Evolutionary conservation across 2,888 invertebrate genomes (phyloP).

Genomic region (Drosophila meridiana): DNA sequence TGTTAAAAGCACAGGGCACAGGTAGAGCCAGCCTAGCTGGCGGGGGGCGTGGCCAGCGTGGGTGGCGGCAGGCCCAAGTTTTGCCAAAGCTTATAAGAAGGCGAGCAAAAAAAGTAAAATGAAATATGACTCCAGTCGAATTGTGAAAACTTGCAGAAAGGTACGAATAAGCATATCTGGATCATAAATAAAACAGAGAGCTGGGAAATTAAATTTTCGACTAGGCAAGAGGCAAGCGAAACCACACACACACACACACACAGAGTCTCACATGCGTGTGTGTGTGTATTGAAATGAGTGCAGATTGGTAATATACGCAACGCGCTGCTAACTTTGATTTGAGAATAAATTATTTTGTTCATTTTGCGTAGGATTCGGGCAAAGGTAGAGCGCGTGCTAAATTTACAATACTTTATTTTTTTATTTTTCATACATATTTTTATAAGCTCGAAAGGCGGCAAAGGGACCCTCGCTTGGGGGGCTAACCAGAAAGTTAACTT

Average conservation of each 20-base stretch:
- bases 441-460: background rate
- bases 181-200: conserved; percentile 79
- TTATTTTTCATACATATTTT: background rate
- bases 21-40: conserved; percentile 57
- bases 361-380: conserved; percentile 50
- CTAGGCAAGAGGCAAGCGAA: conserved; percentile 60
- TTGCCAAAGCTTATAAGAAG: conserved; percentile 32
- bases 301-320: conserved; percentile 79
- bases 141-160: conserved; percentile 82
- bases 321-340: conserved; percentile 79
- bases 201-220: conserved; percentile 81
- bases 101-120: conserved; percentile 35
- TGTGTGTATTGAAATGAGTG: conserved; percentile 64
- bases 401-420: conserved; percentile 48
- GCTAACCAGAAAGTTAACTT: conserved; percentile 81
- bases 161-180: conserved; percentile 81
- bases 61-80: conserved; percentile 60
- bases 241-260: conserved; percentile 17
- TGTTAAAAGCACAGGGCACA: conserved; percentile 72
- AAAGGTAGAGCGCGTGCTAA: conserved; percentile 49
- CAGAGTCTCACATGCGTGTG: conserved; percentile 13
- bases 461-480: conserved; percentile 22
- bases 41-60: background rate
- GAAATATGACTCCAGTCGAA: conserved; percentile 81
- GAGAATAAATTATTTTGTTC: conserved; percentile 79